phyloP scores from a whole-genome alignment of 2,797 vertebrate species.

The Acanthiza pusilla region DNA sequence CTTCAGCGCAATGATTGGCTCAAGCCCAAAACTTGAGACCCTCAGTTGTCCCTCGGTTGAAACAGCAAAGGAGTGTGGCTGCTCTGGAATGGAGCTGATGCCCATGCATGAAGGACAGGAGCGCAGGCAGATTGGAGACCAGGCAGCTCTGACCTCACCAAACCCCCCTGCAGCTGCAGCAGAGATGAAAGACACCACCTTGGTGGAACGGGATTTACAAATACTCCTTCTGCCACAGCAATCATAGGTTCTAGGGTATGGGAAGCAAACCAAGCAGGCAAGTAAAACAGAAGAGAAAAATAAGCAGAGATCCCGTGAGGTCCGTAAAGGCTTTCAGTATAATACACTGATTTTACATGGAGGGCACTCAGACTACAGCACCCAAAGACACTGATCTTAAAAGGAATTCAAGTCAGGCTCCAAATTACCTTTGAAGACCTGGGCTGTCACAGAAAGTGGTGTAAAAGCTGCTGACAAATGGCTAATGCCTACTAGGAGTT shows the following conservation, averaged over 20 bases:
- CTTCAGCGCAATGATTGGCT: neutral
- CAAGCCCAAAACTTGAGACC: neutral
- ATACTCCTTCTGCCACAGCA: neutral
- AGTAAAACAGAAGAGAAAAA: neutral
- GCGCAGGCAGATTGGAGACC: rapidly evolving
- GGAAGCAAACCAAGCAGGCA: neutral
- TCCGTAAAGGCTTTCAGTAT: neutral
- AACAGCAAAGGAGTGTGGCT: neutral
- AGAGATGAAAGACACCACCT: neutral
- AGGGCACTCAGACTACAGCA: neutral
- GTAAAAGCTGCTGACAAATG: neutral
- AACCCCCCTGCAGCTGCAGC: neutral
- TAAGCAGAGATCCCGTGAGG: neutral
- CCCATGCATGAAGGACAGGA: rapidly evolving
- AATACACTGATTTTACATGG: neutral
- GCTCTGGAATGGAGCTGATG: neutral
- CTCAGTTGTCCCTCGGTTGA: neutral
- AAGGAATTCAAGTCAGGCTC: neutral
- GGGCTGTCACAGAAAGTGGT: neutral
- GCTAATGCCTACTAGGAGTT: neutral
- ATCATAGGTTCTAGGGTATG: rapidly evolving
- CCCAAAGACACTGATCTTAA: neutral
- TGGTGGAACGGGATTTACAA: neutral
- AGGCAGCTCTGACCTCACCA: rapidly evolving
- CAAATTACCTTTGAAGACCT: neutral